phyloP scores from a whole-genome alignment of 1,140 invertebrate genomes.

The Drosophila repleta region DNA sequence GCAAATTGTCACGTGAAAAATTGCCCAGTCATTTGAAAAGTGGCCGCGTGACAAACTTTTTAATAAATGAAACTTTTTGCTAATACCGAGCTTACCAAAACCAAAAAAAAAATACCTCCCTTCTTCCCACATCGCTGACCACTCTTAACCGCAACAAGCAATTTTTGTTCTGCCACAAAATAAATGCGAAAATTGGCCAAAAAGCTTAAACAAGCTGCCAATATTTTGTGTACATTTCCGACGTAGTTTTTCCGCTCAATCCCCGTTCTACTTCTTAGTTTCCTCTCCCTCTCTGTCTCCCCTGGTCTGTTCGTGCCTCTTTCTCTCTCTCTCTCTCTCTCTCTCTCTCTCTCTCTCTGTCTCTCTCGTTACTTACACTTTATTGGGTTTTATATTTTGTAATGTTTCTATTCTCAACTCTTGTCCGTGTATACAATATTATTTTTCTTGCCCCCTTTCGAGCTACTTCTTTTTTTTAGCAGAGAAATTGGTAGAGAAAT shows the following conservation, averaged over 20 bases:
- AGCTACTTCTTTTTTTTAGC: slow-evolving; percentile 31
- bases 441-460: slow-evolving; percentile 32
- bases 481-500: not conserved
- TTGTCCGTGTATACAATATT: slow-evolving; percentile 1
- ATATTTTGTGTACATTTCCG: slow-evolving; percentile 80
- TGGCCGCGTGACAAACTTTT: slow-evolving; percentile 79
- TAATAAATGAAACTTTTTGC: slow-evolving; percentile 79
- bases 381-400: slow-evolving; percentile 72
- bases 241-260: slow-evolving; percentile 3
- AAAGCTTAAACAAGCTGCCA: slow-evolving; percentile 82
- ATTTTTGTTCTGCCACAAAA: slow-evolving; percentile 46
- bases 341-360: not conserved
- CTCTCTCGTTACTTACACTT: slow-evolving; percentile 77
- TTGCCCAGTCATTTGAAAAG: slow-evolving; percentile 78
- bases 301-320: not conserved
- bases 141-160: slow-evolving; percentile 61
- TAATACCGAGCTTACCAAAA: slow-evolving; percentile 14
- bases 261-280: not conserved
- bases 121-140: slow-evolving; percentile 39
- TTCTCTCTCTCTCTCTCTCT: slow-evolving; percentile 13
- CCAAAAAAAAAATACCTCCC: not conserved
- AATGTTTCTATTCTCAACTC: slow-evolving; percentile 40
- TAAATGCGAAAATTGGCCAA: slow-evolving; percentile 75
- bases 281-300: no score
- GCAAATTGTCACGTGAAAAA: slow-evolving; percentile 80